phyloP scores from a whole-genome alignment of 2,888 invertebrate genomes.

The Tenodera sinensis region DNA sequence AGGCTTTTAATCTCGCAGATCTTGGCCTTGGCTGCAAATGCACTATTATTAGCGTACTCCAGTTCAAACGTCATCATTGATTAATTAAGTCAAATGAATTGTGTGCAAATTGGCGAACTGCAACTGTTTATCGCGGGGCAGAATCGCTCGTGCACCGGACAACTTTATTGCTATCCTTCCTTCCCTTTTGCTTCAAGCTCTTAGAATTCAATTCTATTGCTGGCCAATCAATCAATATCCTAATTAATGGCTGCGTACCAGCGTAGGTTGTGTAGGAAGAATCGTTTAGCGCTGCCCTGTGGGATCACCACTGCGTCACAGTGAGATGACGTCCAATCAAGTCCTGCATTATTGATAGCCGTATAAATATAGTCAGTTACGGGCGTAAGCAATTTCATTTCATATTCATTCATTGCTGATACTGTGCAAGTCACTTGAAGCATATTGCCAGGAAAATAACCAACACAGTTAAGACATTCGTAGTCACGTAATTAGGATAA shows the following conservation, averaged over 20 bases:
- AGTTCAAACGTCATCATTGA: not conserved
- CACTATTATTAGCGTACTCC: not conserved
- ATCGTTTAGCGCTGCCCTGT: not conserved
- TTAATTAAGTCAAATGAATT: constrained; percentile 1
- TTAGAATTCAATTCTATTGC: not conserved
- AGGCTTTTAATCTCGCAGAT: not conserved
- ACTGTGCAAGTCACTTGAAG: not conserved
- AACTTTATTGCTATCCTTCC: not conserved
- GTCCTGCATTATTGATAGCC: not conserved
- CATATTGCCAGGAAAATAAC: too few relatives aligned
- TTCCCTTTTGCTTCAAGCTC: not conserved
- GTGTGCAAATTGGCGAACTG: not conserved
- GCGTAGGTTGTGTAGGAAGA: not conserved
- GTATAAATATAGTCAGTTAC: not conserved
- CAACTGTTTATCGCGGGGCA: not conserved
- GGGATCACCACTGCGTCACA: not conserved
- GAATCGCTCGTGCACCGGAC: not conserved
- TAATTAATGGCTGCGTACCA: not conserved
- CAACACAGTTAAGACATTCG: too few relatives aligned
- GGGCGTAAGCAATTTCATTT: not conserved
- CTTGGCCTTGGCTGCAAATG: not conserved
- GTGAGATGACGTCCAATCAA: not conserved
- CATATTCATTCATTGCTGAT: not conserved
- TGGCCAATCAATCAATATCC: not conserved
- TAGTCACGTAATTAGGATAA: too few relatives aligned